Conservation (phyloP, 2,113 vertebrate species). For the Ammodytes dubius region DNA sequence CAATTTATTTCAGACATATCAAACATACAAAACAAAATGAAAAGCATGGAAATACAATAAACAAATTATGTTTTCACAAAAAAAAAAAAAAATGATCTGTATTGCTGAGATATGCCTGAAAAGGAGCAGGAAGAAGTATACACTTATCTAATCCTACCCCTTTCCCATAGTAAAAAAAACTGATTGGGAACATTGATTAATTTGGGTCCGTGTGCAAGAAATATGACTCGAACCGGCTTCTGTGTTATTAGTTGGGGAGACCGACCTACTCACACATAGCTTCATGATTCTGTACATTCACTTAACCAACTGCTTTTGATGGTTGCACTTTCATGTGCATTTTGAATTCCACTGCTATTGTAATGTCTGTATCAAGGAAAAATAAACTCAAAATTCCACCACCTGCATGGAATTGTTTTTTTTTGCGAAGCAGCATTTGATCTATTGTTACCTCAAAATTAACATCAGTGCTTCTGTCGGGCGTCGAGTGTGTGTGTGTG, state of each 20-base stretch:
- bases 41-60: no score
- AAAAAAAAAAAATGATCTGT: no score
- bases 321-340: not conserved
- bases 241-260: not conserved
- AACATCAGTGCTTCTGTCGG: constrained; percentile 57
- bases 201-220: not conserved
- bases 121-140: no score
- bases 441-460: constrained; percentile 49
- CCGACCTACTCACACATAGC: constrained; percentile 5
- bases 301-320: constrained; percentile 30
- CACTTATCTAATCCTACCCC: no score
- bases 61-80: no score
- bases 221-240: not conserved
- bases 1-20: no score
- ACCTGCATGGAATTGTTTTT: constrained; percentile 11
- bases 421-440: constrained; percentile 52
- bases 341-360: constrained; percentile 27
- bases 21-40: no score
- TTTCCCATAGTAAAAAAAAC: no score
- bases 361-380: constrained; percentile 17
- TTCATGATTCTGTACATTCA: constrained; percentile 7
- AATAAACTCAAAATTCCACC: constrained; percentile 17
- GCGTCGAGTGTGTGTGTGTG: no score
- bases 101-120: no score
- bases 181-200: not conserved